Conservation (phyloP, 2,797 vertebrate species). For the Dipus sagitta region DNA sequence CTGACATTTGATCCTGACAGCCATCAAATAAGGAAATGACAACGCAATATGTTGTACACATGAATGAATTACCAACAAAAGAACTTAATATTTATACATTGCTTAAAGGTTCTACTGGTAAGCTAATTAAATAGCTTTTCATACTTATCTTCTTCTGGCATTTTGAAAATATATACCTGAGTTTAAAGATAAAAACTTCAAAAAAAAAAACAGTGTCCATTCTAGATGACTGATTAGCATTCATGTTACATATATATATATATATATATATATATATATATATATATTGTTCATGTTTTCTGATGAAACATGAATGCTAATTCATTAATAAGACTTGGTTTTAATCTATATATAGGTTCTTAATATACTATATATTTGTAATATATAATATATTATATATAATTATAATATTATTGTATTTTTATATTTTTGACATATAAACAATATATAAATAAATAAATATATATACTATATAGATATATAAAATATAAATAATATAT, state of each 20-base stretch:
- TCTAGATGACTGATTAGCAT: background rate
- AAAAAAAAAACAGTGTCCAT: background rate
- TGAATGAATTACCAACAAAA: background rate
- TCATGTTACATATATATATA: background rate
- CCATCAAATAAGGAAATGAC: background rate
- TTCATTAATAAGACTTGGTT: background rate
- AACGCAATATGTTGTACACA: background rate
- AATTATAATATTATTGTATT: too few species aligned
- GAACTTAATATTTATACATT: background rate
- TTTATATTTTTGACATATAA: too few species aligned
- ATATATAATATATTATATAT: too few species aligned
- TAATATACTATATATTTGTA: too few species aligned
- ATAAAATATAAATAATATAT: too few species aligned
- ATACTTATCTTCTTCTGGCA: background rate
- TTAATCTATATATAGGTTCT: background rate
- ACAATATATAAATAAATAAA: too few species aligned
- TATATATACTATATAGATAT: too few species aligned
- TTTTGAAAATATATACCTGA: background rate
- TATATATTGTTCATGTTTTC: background rate
- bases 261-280: background rate
- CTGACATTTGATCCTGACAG: background rate
- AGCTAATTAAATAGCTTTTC: background rate
- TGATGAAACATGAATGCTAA: background rate
- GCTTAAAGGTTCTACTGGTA: background rate
- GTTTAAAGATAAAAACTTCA: background rate